Base-by-base conservation (phyloP, 2,888 invertebrate species). In the Miltochrista miniata region DNA sequence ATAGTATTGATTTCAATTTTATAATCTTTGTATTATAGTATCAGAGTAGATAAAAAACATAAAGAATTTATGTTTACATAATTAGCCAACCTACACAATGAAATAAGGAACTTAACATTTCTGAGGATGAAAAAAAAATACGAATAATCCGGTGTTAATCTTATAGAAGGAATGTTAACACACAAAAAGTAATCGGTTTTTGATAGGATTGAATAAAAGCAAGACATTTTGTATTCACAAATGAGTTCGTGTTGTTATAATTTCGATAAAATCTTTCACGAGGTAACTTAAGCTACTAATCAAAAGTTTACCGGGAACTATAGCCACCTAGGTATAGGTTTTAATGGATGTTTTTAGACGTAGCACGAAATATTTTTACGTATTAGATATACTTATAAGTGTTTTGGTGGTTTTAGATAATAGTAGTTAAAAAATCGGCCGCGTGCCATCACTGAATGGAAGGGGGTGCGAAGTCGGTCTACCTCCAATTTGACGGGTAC, bases 201-300 rank as follows among this genome's bases (percentile, higher is more conserved):
- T 48, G 55, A 68, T 57, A 36, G 43, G 51, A 44, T 42, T 29
- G 33, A 15, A 47, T 38, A 60, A 61, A 65, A 24, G 1, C 48
- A 45, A 56, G 52, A 45, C 53, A 60, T 64, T n/a, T 68, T 65
- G 42, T 59, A 51, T 48, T 64, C 59, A 65, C 59, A 66, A 68
- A 68, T 61, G 52, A 54, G 69, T 66, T 68, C 66, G 65, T 65
- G 65, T 68, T 58, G 65, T 68, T 68, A 59, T 61, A 61, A 59
- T 60, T 64, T 51, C 35, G 69, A 66, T 66, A 66, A 51, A 45
- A 66, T 66, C 65, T 68, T 59, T 56, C 56, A 65, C 65, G 56
- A 55, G 39, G 69, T 52, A 54, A 66, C 55, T 51, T 53, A 48
- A 56, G 52, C 59, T 54, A 56, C 62, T 51, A 65, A 65, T 65